A percentile compares a stretch with the other conserved stretches of the same genome.
Conservation (phyloP, 1,140 invertebrate species). For the Drosophila mojavensis region DNA sequence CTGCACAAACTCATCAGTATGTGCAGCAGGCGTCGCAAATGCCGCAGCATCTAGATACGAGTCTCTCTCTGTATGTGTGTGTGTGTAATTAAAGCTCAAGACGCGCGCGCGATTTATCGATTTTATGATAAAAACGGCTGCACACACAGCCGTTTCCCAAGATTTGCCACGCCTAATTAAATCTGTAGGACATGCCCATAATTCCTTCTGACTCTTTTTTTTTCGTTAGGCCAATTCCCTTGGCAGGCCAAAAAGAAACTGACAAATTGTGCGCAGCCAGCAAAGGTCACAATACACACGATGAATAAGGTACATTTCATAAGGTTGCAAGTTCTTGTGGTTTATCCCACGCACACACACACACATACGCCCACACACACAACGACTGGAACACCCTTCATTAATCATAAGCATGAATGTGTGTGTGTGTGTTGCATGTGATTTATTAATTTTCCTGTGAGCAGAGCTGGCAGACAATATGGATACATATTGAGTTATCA, state of each 20-base stretch:
- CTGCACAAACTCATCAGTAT: constrained; percentile 48
- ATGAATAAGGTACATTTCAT: constrained; percentile 54
- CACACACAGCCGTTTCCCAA: constrained; percentile 8
- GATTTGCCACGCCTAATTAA: constrained; percentile 57
- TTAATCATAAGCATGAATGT: constrained; percentile 43
- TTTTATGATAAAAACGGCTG: constrained; percentile 55
- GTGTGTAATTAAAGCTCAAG: constrained; percentile 70
- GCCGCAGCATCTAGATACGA: constrained; percentile 17
- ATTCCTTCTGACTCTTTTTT: neutral
- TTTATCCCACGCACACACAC: constrained; percentile 9
- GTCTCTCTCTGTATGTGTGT: constrained; percentile 24
- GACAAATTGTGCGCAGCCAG: constrained; percentile 28
- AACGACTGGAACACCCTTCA: constrained; percentile 1
- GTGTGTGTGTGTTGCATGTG: constrained; percentile 20
- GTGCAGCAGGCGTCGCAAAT: constrained; percentile 68
- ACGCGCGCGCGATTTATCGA: constrained; percentile 60
- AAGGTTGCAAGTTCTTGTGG: constrained; percentile 17
- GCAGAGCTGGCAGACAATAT: constrained; percentile 19
- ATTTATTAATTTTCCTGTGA: constrained; percentile 47
- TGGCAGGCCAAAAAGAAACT: neutral
- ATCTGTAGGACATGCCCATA: constrained; percentile 34
- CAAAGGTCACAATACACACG: constrained; percentile 54
- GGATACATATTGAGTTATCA: constrained; percentile 65
- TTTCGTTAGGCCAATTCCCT: constrained; percentile 21
- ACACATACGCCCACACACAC: constrained; percentile 6